These are phyloP conservation scores for Emydoidea blandingii DNA, from an alignment of 2,797 vertebrate genomes.

Conservation along the genomic window DNA sequence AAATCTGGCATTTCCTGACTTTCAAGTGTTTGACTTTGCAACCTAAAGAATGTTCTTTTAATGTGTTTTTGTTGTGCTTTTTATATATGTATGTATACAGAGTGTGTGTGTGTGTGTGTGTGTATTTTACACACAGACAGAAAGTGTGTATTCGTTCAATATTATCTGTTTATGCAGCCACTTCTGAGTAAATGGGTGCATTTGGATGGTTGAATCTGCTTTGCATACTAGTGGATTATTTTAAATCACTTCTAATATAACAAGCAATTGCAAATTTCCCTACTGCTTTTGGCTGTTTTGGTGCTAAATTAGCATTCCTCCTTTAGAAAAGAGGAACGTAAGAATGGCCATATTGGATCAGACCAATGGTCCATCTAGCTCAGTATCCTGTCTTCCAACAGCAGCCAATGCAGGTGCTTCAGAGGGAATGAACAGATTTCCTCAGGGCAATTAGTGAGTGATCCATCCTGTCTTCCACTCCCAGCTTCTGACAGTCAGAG, in stretches of 20 bases:
- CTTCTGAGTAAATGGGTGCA: not conserved
- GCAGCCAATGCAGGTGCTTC: too few species aligned
- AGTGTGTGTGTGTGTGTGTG: accelerated
- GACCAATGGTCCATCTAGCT: too few species aligned
- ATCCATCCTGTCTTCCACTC: too few species aligned
- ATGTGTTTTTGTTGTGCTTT: not conserved
- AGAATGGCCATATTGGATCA: too few species aligned
- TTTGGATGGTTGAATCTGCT: not conserved
- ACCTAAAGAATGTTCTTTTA: not conserved
- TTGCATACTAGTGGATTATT: not conserved
- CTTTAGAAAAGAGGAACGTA: too few species aligned
- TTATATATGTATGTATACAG: accelerated
- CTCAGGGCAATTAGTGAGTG: too few species aligned
- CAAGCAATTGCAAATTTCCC: not conserved
- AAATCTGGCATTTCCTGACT: not conserved
- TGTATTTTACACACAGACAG: accelerated
- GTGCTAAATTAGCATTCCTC: not conserved
- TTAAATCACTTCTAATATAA: not conserved
- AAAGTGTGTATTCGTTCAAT: not conserved
- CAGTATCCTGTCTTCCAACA: too few species aligned
- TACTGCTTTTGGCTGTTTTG: not conserved
- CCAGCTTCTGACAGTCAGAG: too few species aligned
- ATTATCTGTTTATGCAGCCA: not conserved
- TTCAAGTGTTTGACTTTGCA: not conserved
- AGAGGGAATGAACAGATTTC: too few species aligned